A percentile compares a stretch with the other conserved stretches of the same genome.
These are phyloP conservation scores for Luehdorfia chinensis DNA, from an alignment of 1,140 invertebrate species.

Conservation along the genomic window DNA sequence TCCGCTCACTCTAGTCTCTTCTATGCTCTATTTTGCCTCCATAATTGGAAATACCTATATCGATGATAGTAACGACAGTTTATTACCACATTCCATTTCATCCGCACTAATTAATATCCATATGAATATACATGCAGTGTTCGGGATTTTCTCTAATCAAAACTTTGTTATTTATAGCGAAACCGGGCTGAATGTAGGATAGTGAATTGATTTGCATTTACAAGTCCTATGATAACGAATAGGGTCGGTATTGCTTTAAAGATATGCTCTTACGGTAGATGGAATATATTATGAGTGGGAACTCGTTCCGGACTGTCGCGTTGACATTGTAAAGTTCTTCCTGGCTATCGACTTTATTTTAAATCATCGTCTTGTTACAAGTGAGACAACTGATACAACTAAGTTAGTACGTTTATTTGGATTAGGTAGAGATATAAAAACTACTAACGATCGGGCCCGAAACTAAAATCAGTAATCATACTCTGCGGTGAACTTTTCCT, in stretches of 20 bases:
- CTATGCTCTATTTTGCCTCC: neutral
- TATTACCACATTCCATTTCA: constrained; percentile 17
- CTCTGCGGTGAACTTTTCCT: too few species aligned
- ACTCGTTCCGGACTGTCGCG: constrained; percentile 8
- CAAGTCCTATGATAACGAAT: constrained; percentile 54
- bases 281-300: constrained; percentile 31
- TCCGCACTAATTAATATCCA: constrained; percentile 52
- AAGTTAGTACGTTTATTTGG: too few species aligned
- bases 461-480: too few species aligned
- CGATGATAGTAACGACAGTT: constrained; percentile 17
- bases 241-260: constrained; percentile 38
- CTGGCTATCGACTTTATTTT: neutral
- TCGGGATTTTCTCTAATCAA: constrained; percentile 61
- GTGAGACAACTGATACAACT: too few species aligned
- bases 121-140: constrained; percentile 62
- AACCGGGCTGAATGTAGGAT: constrained; percentile 31
- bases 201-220: constrained; percentile 61
- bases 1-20: neutral
- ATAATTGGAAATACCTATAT: constrained; percentile 17
- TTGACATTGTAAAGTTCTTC: constrained; percentile 3
- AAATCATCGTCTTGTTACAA: too few species aligned
- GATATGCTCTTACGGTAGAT: constrained; percentile 41
- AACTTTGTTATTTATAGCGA: constrained; percentile 66
- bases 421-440: too few species aligned
- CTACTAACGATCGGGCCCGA: too few species aligned